Evolutionary conservation across 2,113 vertebrate species (phyloP).

Genomic region (Pomatostomus ruficeps): DNA sequence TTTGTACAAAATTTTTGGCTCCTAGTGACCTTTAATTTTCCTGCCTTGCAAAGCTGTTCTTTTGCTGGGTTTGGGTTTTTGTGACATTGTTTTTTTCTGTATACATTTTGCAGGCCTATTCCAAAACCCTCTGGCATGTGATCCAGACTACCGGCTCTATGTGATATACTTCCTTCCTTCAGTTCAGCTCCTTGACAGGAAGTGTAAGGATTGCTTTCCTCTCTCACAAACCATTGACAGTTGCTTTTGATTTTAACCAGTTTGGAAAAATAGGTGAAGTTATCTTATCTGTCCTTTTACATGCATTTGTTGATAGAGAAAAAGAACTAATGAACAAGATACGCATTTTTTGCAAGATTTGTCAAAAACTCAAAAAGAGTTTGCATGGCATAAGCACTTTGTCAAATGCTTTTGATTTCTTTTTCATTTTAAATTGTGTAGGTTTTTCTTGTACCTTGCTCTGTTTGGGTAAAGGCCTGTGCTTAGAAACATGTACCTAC

Average conservation of each 20-base stretch:
- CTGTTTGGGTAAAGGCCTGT: background rate
- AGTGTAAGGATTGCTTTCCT: slow-evolving; percentile 62
- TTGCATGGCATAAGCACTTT: background rate
- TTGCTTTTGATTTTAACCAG: background rate
- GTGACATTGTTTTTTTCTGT: background rate
- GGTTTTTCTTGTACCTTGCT: background rate
- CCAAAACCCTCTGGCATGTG: slow-evolving; percentile 76
- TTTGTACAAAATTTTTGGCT: background rate
- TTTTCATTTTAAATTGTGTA: background rate
- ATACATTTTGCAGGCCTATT: slow-evolving; percentile 69
- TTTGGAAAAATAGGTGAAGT: background rate
- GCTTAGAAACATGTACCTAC: background rate
- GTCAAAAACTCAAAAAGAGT: background rate
- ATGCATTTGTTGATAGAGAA: background rate
- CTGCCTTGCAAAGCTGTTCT: background rate
- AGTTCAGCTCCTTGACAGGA: slow-evolving; percentile 73
- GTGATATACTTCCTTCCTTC: slow-evolving; percentile 72
- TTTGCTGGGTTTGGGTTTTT: background rate
- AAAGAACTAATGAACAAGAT: background rate
- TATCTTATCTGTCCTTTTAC: background rate
- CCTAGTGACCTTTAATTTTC: background rate
- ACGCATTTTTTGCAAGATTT: background rate
- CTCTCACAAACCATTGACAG: background rate
- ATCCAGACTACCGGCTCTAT: slow-evolving; percentile 68
- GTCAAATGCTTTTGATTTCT: background rate